Base-by-base conservation (phyloP, 1,140 invertebrate species). In the Meloidogyne hapla region DNA sequence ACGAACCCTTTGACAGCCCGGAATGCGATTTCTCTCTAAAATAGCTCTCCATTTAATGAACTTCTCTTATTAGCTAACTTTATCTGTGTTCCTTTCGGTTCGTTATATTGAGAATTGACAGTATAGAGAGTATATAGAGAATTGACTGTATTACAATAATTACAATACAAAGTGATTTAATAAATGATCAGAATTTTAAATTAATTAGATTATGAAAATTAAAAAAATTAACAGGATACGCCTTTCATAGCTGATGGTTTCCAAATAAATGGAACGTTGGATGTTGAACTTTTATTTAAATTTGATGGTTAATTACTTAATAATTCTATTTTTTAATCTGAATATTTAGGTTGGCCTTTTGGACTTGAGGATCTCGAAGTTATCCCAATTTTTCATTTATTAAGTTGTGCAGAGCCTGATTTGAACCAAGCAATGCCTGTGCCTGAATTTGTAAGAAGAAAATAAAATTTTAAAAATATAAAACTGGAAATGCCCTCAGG, bases 381-480 rank as follows among this genome's bases (percentile, higher is more conserved):
- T 48, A 61, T 66, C n/a, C 83, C 83, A 45, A 67, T 82, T 25
- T 86, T 86, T 69, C 81, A 85, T 66, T 45, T 82, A 69, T 62
- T 86, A 4, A 72, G 61, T 26, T 85, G 84, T 70, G 71, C 67
- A 6, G 67, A 72, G 12, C 67, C 84, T 21, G 83, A 87, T 75
- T 48, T 83, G 13, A 72, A 67, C 13, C 65, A 78, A 66, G 80
- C 75, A 25, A 65, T 84, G 10, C 83, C 85, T 21, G 69, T 77
- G 18, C 80, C 84, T 8, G 77, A 81, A 65, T 85, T 85, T 78
- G 85, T 87, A 70, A 69, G 83, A 67, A 25, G 18, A 33, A 10
- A 40, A 18, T 75, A 23, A 13, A n/a, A 23, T 4, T 42, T 70
- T n/a, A 33, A 33, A 33, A 33, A 33, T 33, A 42, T 75, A 15